Evolutionary conservation across 2,797 vertebrate genomes (phyloP), one percentile per base, ranked within the genome.

Genomic region (Kryptolebias ocellatus): DNA sequence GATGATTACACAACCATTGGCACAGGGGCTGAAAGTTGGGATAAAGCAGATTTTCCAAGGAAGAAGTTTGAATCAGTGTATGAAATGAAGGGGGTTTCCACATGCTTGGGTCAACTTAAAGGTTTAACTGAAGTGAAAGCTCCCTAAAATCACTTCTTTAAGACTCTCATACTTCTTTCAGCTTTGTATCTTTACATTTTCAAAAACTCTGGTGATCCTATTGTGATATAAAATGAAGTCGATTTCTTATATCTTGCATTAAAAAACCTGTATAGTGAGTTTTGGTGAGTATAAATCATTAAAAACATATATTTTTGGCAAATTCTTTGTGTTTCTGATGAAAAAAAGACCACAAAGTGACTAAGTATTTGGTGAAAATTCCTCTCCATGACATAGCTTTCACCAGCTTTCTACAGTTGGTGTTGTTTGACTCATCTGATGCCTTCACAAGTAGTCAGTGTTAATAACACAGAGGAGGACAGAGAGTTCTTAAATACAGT

Each of bases 391-490:
- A 52, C 2, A 4, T 70, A 79, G 74, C 78, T 65, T 56, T 39
- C 59, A 50, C 69, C 47, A 20, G 14, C 54, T 56, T 53, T 51
- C 10, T 44, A 60, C 70, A 56, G 76, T 54, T 53, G 72, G 79
- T 80, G 74, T 73, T 79, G 62, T 73, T 67, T 86, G 67, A 74
- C 64, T 64, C 52, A 74, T 75, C 44, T 61, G 68, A 79, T 78
- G 66, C 70, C 68, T 76, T 68, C 64, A 84, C 84, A 88, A 79
- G 83, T 83, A 83, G 78, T 78, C 63, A 2, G 65, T 67, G 65
- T 76, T 83, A 80, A 87, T 79, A 83, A 83, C 81, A 80, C 56
- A 65, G 58, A 76, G 54, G 57, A 81, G 68, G 69, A 79, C 53
- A 74, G 34, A 74, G 47, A 4, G 54, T 61, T 60, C 70, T 72